A percentile compares a stretch with the other conserved stretches of the same genome.
Conservation (phyloP, 2,113 vertebrate species). For the Meles meles region DNA sequence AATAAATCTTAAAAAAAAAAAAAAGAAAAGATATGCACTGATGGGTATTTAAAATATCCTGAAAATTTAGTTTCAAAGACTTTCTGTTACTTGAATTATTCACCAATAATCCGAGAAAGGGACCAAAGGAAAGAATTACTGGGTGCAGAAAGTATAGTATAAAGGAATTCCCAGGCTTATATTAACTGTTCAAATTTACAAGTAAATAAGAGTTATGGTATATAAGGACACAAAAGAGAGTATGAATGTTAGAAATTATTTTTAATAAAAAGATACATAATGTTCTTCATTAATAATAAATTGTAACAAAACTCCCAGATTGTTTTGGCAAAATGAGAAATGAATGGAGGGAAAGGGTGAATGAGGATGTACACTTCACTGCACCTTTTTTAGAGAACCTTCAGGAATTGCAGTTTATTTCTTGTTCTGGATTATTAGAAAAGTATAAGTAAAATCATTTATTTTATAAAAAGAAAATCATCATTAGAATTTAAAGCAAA, state of each 20-base stretch:
- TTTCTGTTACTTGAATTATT: not conserved
- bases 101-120: not conserved
- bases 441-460: not conserved
- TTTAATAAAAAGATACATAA: not conserved
- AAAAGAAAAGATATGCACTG: not conserved
- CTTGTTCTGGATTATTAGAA: not conserved
- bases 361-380: not conserved
- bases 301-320: not conserved
- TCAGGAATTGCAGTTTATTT: not conserved
- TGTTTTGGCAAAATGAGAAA: not conserved
- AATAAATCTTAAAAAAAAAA: too few relatives aligned
- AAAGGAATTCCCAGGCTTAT: not conserved
- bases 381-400: not conserved
- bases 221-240: not conserved
- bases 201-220: not conserved
- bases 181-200: not conserved
- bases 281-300: not conserved
- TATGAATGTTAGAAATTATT: not conserved
- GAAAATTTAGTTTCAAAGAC: not conserved
- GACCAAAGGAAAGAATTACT: not conserved
- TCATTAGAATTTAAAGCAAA: not conserved
- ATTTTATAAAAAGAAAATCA: not conserved
- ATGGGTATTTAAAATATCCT: not conserved
- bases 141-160: not conserved
- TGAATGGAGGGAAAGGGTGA: not conserved